Percentiles rank a stretch among this genome's conserved stretches.
phyloP scores from a whole-genome alignment of 2,888 invertebrate genomes.

The Lomographa bimaculata region DNA sequence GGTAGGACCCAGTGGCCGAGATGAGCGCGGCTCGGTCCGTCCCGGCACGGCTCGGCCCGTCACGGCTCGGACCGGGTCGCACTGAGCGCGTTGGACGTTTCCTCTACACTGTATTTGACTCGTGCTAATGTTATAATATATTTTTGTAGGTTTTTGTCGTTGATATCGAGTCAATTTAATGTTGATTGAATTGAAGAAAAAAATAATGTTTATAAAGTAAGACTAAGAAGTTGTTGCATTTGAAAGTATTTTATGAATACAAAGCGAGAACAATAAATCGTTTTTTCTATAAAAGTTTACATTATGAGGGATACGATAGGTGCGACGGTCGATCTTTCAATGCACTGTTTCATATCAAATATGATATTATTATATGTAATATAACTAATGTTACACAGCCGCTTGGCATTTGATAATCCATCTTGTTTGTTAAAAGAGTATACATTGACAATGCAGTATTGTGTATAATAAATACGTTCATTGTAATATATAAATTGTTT shows the following conservation, averaged over 20 bases:
- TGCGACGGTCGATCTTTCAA: slow-evolving; percentile 66
- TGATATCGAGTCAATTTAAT: slow-evolving; percentile 82
- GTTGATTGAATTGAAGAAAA: slow-evolving; percentile 79
- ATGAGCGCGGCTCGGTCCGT: slow-evolving; percentile 23
- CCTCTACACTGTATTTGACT: slow-evolving; percentile 58
- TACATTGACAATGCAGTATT: slow-evolving; percentile 47
- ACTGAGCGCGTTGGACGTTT: slow-evolving; percentile 49
- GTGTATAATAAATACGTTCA: slow-evolving; percentile 33
- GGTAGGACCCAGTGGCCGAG: slow-evolving; percentile 55
- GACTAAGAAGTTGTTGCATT: slow-evolving; percentile 83
- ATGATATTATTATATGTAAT: slow-evolving; percentile 41
- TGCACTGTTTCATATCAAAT: slow-evolving; percentile 77
- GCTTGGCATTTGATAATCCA: slow-evolving; percentile 70
- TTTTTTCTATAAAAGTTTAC: slow-evolving; percentile 81
- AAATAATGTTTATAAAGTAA: slow-evolving; percentile 79
- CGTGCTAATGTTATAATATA: slow-evolving; percentile 80
- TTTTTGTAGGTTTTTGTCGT: slow-evolving; percentile 83
- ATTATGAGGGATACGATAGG: slow-evolving; percentile 68
- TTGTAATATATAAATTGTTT: slow-evolving; percentile 44
- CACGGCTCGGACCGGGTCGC: slow-evolving; percentile 27
- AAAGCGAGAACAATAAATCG: slow-evolving; percentile 82
- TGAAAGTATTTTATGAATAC: slow-evolving; percentile 82
- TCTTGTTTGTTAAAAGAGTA: slow-evolving; percentile 74
- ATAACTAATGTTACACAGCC: slow-evolving; percentile 58
- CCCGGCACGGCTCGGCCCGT: slow-evolving; percentile 6